Evolutionary conservation across 2,797 vertebrate genomes (phyloP).

Genomic region (Sebastes nivosus): DNA sequence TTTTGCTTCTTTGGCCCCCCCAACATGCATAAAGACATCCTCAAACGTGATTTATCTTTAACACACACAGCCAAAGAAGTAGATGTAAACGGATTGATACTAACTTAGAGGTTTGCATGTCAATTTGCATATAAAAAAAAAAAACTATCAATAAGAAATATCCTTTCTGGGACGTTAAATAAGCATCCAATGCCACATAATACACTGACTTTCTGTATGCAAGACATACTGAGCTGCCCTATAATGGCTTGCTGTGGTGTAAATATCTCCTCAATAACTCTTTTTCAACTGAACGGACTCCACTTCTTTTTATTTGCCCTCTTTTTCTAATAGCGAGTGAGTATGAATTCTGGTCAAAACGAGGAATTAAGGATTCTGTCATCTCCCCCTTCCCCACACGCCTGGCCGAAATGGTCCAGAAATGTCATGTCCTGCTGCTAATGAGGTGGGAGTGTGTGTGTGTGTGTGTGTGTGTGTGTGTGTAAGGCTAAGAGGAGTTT

Average conservation of each 20-base stretch:
- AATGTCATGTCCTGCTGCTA: conserved; percentile 90
- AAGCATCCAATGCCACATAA: background rate
- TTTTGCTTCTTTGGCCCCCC: background rate
- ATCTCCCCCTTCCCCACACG: conserved; percentile 62
- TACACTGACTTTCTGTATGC: background rate
- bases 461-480: conserved; percentile 27
- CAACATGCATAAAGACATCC: background rate
- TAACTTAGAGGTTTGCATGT: background rate
- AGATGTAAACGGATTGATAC: background rate
- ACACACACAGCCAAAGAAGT: background rate
- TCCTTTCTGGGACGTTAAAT: background rate
- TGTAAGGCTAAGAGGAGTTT: conserved; percentile 52
- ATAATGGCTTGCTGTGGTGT: background rate
- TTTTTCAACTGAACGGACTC: background rate
- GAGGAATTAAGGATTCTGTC: conserved; percentile 71
- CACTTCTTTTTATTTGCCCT: background rate
- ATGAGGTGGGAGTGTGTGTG: conserved; percentile 80
- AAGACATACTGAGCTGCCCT: background rate
- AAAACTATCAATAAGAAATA: background rate
- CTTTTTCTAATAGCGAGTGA: conserved; percentile 10
- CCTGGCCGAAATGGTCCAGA: conserved; percentile 83
- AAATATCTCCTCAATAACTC: background rate
- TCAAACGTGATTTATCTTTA: background rate
- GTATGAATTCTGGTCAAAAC: conserved; percentile 40
- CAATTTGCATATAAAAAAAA: background rate